Evolutionary conservation across 2,113 vertebrate species (phyloP), one percentile per base, ranked within the genome.

Genomic region (Aegithalos caudatus): DNA sequence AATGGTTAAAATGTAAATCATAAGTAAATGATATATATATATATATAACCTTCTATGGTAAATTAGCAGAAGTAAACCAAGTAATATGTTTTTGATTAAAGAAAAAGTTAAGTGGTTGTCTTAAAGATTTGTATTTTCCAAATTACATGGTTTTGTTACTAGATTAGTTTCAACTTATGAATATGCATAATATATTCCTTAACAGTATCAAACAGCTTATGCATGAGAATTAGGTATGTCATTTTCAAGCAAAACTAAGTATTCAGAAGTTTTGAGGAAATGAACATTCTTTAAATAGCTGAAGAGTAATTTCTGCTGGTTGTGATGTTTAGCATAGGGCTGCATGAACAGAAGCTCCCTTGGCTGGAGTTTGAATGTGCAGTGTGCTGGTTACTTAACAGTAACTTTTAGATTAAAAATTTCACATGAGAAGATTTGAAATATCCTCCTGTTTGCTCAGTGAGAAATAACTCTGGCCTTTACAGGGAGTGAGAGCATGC

Each of bases 111-210:
- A 90, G 88, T 74, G 77, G 65, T 78, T 2, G 37, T 88, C 76
- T 80, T 83, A 66, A 90, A 62, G 85, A 88, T 93, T 91, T 95
- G 62, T 94, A 54, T 95, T 94, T 96, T 94, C 90, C 29, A 93
- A 90, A 88, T 95, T 94, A 67, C 61, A 79, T 88, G 69, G 81
- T 67, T 95, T 97, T 96, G 91, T 92, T 94, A 33, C 85, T 90
- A 93, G 86, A 97, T 97, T 86, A 90, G 72, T 93, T 95, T 88
- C n/a, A 47, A 33, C 19, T 83, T 93, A 95, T 93, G 90, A 97
- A 97, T 97, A 97, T 97, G 96, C 95, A 94, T 94, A 76, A 58
- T 88, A 42, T 9, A 42, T 53, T 97, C 44, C 71, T 95, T 88
- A 88, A 58, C 54, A 50, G 71, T 86, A 79, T 94, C 33, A 72